These are phyloP conservation scores for Eueremaeus valkanovi DNA, from an alignment of 2,888 invertebrate species.

Conservation along the genomic window DNA sequence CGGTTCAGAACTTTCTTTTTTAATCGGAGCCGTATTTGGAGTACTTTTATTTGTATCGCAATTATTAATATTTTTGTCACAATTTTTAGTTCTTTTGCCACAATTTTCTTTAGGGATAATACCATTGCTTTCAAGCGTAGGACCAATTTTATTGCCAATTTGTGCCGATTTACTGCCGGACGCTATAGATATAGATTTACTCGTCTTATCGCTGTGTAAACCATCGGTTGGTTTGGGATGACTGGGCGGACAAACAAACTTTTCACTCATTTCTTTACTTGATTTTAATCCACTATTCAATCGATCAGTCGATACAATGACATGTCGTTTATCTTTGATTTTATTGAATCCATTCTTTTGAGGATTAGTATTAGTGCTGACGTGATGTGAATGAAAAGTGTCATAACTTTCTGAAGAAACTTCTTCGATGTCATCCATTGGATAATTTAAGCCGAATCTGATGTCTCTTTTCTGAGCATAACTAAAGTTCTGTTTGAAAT, in stretches of 20 bases:
- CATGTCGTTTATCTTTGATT: not conserved
- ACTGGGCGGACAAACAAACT: not conserved
- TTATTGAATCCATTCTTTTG: not conserved
- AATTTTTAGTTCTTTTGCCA: not conserved
- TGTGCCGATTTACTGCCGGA: not conserved
- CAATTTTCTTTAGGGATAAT: not conserved
- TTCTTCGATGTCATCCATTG: conserved; percentile 13
- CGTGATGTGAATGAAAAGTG: not conserved
- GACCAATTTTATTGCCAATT: not conserved
- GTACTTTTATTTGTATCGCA: not conserved
- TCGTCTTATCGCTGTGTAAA: not conserved
- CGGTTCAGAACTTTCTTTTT: not conserved
- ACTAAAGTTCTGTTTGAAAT: not conserved
- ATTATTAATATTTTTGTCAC: not conserved
- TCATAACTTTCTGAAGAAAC: not conserved
- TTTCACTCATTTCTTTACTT: not conserved
- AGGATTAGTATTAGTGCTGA: not conserved
- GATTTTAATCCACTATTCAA: not conserved
- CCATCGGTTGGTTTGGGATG: not conserved
- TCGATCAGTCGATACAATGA: not conserved
- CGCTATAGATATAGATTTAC: not conserved
- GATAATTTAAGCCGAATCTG: not conserved
- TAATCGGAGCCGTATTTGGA: not conserved
- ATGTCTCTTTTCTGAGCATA: not conserved
- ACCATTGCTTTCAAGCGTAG: not conserved